These are phyloP conservation scores for Allophyes oxyacanthae DNA, from an alignment of 2,888 invertebrate species.

Conservation along the genomic window DNA sequence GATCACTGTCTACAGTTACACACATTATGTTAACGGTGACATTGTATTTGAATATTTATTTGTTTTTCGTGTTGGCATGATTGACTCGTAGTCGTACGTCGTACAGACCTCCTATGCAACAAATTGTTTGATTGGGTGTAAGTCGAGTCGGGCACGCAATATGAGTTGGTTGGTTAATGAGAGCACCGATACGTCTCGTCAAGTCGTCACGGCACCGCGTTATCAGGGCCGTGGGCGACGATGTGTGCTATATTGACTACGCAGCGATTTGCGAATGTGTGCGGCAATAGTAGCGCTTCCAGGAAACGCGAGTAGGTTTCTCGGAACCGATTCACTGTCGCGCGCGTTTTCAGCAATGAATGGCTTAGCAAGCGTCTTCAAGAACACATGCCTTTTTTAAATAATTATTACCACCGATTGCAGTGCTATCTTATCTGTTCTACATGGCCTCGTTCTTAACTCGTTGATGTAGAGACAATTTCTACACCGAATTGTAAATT, in stretches of 20 bases:
- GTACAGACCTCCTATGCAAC: slow-evolving; percentile 69
- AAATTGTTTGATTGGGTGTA: slow-evolving; percentile 83
- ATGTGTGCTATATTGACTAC: slow-evolving; percentile 75
- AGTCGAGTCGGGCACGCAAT: slow-evolving; percentile 82
- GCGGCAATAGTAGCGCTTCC: slow-evolving; percentile 85
- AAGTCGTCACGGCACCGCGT: slow-evolving; percentile 79
- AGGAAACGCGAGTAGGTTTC: slow-evolving; percentile 87
- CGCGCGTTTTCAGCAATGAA: slow-evolving; percentile 85
- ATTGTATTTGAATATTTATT: slow-evolving; percentile 9
- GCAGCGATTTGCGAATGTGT: slow-evolving; percentile 70
- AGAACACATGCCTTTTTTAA: slow-evolving; percentile 50
- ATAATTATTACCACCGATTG: slow-evolving; percentile 26
- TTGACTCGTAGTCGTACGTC: slow-evolving; percentile 37
- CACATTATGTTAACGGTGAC: slow-evolving; percentile 5
- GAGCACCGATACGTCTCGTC: slow-evolving; percentile 82
- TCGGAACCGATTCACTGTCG: slow-evolving; percentile 83
- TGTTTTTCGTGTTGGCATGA: slow-evolving; percentile 22
- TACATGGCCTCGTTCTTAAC: slow-evolving; percentile 50
- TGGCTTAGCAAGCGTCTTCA: slow-evolving; percentile 68
- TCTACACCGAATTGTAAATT: slow-evolving; percentile 4
- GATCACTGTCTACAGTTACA: slow-evolving; percentile 5
- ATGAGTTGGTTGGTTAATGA: slow-evolving; percentile 78
- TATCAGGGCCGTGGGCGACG: slow-evolving; percentile 83
- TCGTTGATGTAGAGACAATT: slow-evolving; percentile 37
- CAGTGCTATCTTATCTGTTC: slow-evolving; percentile 57